Percentiles rank a stretch among this genome's conserved stretches.
These are phyloP conservation scores for Craniophora ligustri DNA, from an alignment of 2,888 invertebrate genomes.

Conservation along the genomic window DNA sequence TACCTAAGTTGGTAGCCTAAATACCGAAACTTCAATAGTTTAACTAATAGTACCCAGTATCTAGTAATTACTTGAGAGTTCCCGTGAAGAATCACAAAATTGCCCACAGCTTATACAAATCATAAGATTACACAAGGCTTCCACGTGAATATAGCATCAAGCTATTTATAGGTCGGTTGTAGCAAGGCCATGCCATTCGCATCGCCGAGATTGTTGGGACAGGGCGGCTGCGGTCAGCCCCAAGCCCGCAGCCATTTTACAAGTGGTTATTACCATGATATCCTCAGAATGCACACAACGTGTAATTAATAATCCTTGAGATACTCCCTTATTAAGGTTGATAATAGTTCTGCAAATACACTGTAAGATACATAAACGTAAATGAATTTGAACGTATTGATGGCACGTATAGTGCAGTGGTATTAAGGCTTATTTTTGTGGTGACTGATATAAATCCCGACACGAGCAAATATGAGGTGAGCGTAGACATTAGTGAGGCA, in stretches of 20 bases:
- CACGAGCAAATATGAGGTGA: too few species aligned
- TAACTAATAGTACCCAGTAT: too few species aligned
- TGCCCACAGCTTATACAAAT: background rate
- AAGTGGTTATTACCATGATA: conserved; percentile 66
- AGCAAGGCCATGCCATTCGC: conserved; percentile 66
- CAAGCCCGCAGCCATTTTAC: conserved; percentile 71
- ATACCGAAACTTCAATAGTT: too few species aligned
- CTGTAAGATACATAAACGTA: too few species aligned
- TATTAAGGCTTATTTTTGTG: too few species aligned
- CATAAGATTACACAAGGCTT: conserved; percentile 22
- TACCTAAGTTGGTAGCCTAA: too few species aligned
- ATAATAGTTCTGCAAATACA: conserved; percentile 21
- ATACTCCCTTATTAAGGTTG: conserved; percentile 14
- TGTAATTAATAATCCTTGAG: conserved; percentile 51
- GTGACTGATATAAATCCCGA: too few species aligned
- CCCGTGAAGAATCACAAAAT: background rate
- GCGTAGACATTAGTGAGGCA: too few species aligned
- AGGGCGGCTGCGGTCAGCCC: conserved; percentile 69
- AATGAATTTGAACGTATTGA: too few species aligned
- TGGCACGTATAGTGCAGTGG: too few species aligned
- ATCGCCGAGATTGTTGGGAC: conserved; percentile 70
- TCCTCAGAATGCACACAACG: conserved; percentile 60
- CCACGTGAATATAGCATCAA: conserved; percentile 39
- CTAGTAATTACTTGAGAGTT: too few species aligned
- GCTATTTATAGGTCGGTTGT: conserved; percentile 41